Base-by-base conservation (phyloP, 2,113 vertebrate species). In the Phodopus roborovskii region DNA sequence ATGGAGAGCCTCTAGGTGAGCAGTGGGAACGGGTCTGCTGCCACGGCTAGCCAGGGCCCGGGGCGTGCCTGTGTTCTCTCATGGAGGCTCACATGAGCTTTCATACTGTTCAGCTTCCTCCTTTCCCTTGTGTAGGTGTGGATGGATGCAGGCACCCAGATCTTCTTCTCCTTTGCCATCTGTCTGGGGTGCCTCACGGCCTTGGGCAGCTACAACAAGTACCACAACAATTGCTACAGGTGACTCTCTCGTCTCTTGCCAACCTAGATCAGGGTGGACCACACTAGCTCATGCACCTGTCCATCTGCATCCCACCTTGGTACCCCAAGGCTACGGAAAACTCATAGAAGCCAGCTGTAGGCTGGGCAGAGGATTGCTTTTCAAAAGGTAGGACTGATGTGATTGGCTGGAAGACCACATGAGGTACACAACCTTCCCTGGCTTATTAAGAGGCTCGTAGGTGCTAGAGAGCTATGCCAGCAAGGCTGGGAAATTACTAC, bases 201-300 rank as follows among this genome's bases (percentile, higher is more conserved):
- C 45, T 97, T 99, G 96, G 99, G 99, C 96, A 99, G 99, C 98
- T 99, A 99, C 98, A 99, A 99, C 98, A 99, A 99, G 97, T 99
- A 99, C 98, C 99, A 99, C 98, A 99, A 99, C 97, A 98, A 99
- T 98, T 99, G 99, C 98, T 99, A 99, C 98, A 99, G 99, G 99
- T 99, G 98, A 98, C 22, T 36, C 75, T 24, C 24, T 7, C 48
- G 16, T 12, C 66, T 45, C 81, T 20, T 26, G 77, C 33, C 16
- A 11, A 1, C 30, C 73, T 24, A 68, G 85, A 39, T 20, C 50
- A 11, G 45, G 73, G 7, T 6, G n/a, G 33, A 28, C 58, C 8
- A 10, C 3, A 3, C 5, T 33, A 6, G 36, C 64, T 91, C 28
- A 5, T 28, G 45, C 68, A 12, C 7, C 36, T 5, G 15, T 1